Percentiles rank a stretch among this genome's conserved stretches.
Conservation (phyloP, 2,113 vertebrate genomes). For the Phyllostomus hastatus region DNA sequence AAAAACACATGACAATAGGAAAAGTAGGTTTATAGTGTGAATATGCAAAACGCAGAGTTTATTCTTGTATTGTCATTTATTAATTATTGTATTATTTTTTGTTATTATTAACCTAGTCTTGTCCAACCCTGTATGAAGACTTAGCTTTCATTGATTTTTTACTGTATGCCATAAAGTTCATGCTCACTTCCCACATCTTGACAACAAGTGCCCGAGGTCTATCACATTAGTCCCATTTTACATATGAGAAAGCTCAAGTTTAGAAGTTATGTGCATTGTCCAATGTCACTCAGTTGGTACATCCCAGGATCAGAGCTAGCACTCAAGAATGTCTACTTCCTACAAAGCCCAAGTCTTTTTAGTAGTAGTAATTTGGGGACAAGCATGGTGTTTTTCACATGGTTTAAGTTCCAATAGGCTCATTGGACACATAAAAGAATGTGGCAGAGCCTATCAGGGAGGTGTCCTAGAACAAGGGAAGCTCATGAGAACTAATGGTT, state of each 20-base stretch:
- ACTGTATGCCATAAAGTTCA: not conserved
- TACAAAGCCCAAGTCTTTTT: not conserved
- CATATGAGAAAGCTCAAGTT: not conserved
- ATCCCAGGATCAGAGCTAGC: not conserved
- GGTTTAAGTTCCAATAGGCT: not conserved
- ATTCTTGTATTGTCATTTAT: not conserved
- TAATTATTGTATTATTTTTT: not conserved
- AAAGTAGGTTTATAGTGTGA: not conserved
- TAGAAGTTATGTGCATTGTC: not conserved
- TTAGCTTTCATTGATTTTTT: not conserved
- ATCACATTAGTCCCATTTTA: not conserved
- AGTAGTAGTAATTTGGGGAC: not conserved
- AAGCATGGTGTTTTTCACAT: not conserved
- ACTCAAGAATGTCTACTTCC: not conserved
- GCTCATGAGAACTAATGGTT: not conserved
- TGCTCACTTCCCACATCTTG: not conserved
- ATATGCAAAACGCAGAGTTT: not conserved
- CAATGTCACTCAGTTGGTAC: not conserved
- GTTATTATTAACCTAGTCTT: not conserved
- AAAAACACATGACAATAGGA: not conserved
- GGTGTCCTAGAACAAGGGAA: not conserved
- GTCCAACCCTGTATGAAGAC: not conserved
- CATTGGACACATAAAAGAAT: not conserved
- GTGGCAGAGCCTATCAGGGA: not conserved
- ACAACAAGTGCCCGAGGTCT: accelerated